Conservation (phyloP, 2,888 invertebrate genomes). For the Cordilura impudica region DNA sequence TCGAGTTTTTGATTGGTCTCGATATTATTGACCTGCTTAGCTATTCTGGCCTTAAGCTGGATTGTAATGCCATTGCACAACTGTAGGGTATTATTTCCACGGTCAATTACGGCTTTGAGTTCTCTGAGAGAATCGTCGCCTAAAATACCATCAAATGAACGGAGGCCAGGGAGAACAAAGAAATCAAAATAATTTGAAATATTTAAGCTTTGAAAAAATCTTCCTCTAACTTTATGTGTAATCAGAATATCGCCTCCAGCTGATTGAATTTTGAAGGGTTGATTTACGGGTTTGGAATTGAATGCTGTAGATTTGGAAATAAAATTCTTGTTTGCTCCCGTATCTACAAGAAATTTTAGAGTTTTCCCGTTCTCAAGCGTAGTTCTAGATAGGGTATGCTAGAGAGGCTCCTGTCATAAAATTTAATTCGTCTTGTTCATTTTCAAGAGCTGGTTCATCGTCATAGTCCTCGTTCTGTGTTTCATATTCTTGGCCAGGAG, state of each 20-base stretch:
- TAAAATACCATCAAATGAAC: conserved; percentile 28
- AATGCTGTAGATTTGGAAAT: background rate
- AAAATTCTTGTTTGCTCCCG: conserved; percentile 22
- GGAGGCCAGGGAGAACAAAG: conserved; percentile 14
- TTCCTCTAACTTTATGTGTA: background rate
- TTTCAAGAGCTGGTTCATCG: background rate
- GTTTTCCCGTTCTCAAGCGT: background rate
- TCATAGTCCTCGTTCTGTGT: too few species aligned
- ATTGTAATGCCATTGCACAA: background rate
- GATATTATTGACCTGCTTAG: background rate
- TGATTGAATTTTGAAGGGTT: conserved; percentile 4
- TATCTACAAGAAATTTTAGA: conserved; percentile 44
- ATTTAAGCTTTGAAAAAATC: conserved; percentile 9
- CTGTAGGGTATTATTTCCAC: background rate
- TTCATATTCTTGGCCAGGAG: too few species aligned
- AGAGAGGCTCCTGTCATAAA: conserved; percentile 56
- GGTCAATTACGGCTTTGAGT: conserved; percentile 18
- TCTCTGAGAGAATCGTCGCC: conserved; percentile 13
- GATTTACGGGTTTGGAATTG: conserved; percentile 9
- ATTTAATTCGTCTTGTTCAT: conserved; percentile 37
- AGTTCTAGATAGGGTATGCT: conserved; percentile 51
- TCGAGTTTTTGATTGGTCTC: background rate
- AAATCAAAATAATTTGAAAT: background rate
- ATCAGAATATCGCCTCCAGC: background rate
- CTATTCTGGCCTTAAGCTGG: background rate